Conservation (phyloP, 2,113 vertebrate species). For the Rhinolophus ferrumequinum region DNA sequence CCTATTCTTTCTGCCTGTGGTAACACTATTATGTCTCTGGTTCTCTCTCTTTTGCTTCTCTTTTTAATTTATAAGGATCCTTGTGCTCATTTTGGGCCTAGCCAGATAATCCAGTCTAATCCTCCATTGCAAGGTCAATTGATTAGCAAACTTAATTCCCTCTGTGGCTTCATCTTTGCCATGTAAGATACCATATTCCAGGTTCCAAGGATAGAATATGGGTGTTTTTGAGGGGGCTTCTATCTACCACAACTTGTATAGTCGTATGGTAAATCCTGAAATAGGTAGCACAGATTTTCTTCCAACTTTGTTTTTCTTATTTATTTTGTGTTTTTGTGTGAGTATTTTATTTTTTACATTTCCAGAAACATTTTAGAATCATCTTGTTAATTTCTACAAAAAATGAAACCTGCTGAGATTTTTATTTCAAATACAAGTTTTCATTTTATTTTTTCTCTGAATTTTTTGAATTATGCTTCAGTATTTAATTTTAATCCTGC, state of each 20-base stretch:
- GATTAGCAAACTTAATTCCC: background rate
- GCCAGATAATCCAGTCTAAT: background rate
- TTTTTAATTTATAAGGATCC: background rate
- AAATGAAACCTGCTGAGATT: background rate
- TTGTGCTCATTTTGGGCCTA: background rate
- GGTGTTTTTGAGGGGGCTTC: background rate
- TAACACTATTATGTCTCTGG: background rate
- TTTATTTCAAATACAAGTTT: background rate
- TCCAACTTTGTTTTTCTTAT: background rate
- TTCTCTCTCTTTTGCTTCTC: background rate
- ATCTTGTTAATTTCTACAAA: background rate
- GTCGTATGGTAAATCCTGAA: background rate
- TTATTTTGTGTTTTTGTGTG: background rate
- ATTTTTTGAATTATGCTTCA: background rate
- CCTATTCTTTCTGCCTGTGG: too few species aligned
- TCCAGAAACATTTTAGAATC: background rate
- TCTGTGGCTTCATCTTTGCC: background rate
- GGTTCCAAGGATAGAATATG: background rate
- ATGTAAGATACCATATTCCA: background rate
- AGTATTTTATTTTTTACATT: background rate
- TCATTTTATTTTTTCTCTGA: background rate
- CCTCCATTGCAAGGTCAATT: background rate
- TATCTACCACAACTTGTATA: background rate
- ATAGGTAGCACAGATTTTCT: background rate
- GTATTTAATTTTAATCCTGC: background rate